phyloP scores from a whole-genome alignment of 2,888 invertebrate genomes.

The Amphipoea oculea region DNA sequence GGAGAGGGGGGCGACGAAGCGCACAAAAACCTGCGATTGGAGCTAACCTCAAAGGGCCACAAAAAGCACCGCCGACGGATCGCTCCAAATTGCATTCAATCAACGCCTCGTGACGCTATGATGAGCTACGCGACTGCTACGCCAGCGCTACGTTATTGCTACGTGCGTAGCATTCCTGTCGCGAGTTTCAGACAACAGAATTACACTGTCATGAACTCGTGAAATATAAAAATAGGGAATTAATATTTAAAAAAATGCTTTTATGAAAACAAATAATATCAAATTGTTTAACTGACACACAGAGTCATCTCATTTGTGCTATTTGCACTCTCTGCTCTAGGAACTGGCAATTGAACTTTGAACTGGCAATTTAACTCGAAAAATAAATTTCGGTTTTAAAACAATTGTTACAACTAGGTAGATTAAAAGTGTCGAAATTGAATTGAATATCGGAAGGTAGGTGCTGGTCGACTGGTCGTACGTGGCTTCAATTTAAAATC shows the following conservation, averaged over 20 bases:
- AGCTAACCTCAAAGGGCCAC: constrained; percentile 58
- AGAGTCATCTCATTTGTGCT: not conserved
- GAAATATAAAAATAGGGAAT: not conserved
- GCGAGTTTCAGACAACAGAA: not conserved
- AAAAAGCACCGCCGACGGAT: constrained; percentile 51
- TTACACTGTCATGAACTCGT: not conserved
- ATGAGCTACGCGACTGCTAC: constrained; percentile 40
- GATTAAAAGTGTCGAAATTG: constrained; percentile 21
- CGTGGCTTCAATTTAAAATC: constrained; percentile 28
- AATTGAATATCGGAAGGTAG: constrained; percentile 35
- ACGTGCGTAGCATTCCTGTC: constrained; percentile 21
- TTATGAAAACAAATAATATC: not conserved
- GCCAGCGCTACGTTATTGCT: constrained; percentile 36
- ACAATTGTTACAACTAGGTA: constrained; percentile 15
- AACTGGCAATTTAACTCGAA: not conserved
- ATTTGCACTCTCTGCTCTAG: not conserved
- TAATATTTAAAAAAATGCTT: not conserved
- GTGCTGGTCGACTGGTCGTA: not conserved
- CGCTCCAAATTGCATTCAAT: constrained; percentile 59
- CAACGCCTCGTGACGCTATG: constrained; percentile 27
- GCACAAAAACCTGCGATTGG: constrained; percentile 49
- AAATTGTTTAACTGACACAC: no score
- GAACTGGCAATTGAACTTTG: not conserved
- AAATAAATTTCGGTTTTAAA: constrained; percentile 21
- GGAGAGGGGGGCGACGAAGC: not conserved